Percentiles rank a stretch among this genome's conserved stretches.
Evolutionary conservation across 2,888 invertebrate genomes (phyloP).

Genomic region (Drosophila putrida): DNA sequence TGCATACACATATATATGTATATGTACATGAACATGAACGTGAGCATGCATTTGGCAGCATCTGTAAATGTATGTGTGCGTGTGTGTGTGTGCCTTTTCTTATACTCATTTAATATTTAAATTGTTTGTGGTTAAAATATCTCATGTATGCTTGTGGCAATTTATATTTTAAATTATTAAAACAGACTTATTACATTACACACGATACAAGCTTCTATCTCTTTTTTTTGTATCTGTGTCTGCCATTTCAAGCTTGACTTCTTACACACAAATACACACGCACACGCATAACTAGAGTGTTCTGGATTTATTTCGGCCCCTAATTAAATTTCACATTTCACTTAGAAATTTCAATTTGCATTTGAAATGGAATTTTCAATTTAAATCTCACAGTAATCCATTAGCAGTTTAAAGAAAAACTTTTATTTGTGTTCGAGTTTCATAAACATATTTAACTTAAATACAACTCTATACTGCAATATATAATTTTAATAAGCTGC

Average conservation of each 20-base stretch:
- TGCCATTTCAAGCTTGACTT: conserved; percentile 62
- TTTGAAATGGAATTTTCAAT: conserved; percentile 66
- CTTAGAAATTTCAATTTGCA: conserved; percentile 55
- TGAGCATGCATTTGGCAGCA: conserved; percentile 40
- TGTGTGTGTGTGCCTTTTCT: conserved; percentile 37
- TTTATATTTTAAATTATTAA: conserved; percentile 81
- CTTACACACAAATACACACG: conserved; percentile 24
- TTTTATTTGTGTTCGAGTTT: background rate
- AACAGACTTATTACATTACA: conserved; percentile 73
- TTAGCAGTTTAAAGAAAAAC: conserved; percentile 28
- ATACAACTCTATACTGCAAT: background rate
- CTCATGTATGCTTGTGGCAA: conserved; percentile 72
- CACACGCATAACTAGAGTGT: conserved; percentile 19
- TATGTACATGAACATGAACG: background rate
- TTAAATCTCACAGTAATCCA: conserved; percentile 48
- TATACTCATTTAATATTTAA: conserved; percentile 78
- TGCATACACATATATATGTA: background rate
- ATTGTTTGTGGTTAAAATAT: conserved; percentile 80
- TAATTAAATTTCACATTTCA: conserved; percentile 66
- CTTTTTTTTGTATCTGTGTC: conserved; percentile 17
- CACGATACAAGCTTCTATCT: conserved; percentile 31
- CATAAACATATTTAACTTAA: background rate
- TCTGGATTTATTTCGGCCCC: conserved; percentile 39
- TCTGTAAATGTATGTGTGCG: conserved; percentile 18
- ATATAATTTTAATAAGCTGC: background rate